These are phyloP conservation scores for Myopa tessellatipennis DNA, from an alignment of 2,888 invertebrate species.

Conservation along the genomic window DNA sequence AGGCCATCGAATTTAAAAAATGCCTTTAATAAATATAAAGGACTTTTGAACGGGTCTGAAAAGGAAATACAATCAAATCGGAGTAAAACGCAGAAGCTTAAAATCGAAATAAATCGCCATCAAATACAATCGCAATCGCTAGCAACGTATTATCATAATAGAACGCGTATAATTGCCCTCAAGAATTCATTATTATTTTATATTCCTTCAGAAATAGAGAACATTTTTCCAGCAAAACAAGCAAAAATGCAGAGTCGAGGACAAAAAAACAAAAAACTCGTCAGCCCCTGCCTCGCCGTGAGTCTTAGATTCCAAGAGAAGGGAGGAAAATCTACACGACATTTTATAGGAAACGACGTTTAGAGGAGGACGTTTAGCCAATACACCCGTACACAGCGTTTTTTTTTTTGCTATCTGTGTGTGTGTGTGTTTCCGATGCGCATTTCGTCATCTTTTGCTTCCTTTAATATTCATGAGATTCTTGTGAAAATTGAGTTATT, in stretches of 20 bases:
- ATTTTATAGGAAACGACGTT: not conserved
- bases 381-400: not conserved
- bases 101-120: constrained; percentile 32
- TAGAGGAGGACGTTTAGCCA: constrained; percentile 2
- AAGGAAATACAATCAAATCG: not conserved
- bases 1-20: too few species aligned
- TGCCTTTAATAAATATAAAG: too few species aligned
- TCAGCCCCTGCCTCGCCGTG: not conserved
- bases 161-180: constrained; percentile 62
- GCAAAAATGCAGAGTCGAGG: not conserved
- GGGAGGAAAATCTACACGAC: not conserved
- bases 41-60: too few species aligned
- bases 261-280: too few species aligned
- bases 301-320: not conserved
- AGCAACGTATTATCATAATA: constrained; percentile 61
- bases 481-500: constrained; percentile 62
- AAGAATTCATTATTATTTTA: constrained; percentile 43
- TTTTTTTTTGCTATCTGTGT: not conserved
- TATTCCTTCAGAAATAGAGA: constrained; percentile 13
- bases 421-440: constrained; percentile 17
- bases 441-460: constrained; percentile 29
- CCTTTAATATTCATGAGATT: constrained; percentile 61
- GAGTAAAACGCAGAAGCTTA: not conserved
- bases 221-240: not conserved
- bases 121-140: constrained; percentile 30